Evolutionary conservation across 2,888 invertebrate species (phyloP).

Genomic region (Ischnura elegans): DNA sequence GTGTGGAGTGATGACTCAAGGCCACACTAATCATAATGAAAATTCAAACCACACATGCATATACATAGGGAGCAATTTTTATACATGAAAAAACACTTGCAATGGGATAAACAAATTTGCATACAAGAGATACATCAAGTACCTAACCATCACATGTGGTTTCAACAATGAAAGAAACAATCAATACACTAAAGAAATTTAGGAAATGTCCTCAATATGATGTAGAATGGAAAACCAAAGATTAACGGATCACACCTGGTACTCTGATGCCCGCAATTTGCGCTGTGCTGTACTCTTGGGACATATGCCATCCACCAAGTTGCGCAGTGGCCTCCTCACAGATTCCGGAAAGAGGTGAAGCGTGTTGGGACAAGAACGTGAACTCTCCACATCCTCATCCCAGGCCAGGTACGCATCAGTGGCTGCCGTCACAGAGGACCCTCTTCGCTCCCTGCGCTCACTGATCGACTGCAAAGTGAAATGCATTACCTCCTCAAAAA

Average conservation of each 20-base stretch:
- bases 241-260: conserved; percentile 78
- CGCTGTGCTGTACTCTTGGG: conserved; percentile 81
- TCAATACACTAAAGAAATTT: too few species aligned
- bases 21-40: too few species aligned
- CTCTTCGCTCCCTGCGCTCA: neutral
- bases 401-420: neutral
- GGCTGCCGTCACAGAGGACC: neutral
- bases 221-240: too few species aligned
- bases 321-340: conserved; percentile 90
- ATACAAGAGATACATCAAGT: too few species aligned
- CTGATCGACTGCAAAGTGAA: neutral
- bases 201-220: too few species aligned
- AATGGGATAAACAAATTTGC: too few species aligned
- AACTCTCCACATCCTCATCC: conserved; percentile 69
- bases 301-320: conserved; percentile 91
- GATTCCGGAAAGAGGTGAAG: conserved; percentile 90
- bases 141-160: too few species aligned
- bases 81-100: too few species aligned
- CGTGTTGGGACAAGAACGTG: conserved; percentile 91
- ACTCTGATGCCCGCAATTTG: conserved; percentile 85
- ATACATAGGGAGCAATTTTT: too few species aligned
- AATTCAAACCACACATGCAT: too few species aligned
- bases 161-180: too few species aligned
- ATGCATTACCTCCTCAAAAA: neutral
- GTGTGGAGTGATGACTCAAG: too few species aligned